Evolutionary conservation across 1,140 invertebrate genomes (phyloP).

Genomic region (Hermatobates lingyangjiaoensis): DNA sequence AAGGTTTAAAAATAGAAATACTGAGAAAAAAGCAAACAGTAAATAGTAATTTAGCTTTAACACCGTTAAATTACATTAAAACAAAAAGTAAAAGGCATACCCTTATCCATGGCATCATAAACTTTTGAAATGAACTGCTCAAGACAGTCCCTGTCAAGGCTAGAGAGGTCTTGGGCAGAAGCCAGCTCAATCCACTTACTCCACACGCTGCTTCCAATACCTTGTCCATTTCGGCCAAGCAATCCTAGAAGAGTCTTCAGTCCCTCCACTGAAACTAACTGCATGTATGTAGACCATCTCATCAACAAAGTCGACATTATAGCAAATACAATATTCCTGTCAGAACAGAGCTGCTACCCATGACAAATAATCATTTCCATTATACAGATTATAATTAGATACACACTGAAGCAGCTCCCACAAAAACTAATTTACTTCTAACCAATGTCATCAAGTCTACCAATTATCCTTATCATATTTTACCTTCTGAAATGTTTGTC

Average conservation of each 20-base stretch:
- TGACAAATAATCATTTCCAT: too few species aligned
- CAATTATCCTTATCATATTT: too few species aligned
- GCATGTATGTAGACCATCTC: too few species aligned
- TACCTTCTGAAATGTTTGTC: too few species aligned
- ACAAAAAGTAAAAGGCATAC: slow-evolving; percentile 28
- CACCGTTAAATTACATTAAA: too few species aligned
- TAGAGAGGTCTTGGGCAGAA: slow-evolving; percentile 39
- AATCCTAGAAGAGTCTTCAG: slow-evolving; percentile 73
- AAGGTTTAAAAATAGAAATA: too few species aligned
- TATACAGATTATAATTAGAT: too few species aligned
- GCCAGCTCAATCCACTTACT: slow-evolving; percentile 68
- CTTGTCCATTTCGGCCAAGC: slow-evolving; percentile 84
- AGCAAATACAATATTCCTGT: slow-evolving; percentile 1
- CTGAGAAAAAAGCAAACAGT: too few species aligned
- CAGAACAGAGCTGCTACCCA: not conserved
- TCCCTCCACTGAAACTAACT: slow-evolving; percentile 75
- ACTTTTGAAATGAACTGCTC: slow-evolving; percentile 60
- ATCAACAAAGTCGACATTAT: slow-evolving; percentile 20
- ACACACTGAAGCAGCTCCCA: too few species aligned
- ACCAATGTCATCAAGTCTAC: too few species aligned
- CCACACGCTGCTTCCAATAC: slow-evolving; percentile 76
- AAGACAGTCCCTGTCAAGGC: slow-evolving; percentile 42
- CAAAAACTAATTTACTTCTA: too few species aligned
- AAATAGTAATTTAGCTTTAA: too few species aligned
- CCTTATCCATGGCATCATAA: slow-evolving; percentile 66